Percentiles rank a stretch among this genome's conserved stretches.
phyloP scores from a whole-genome alignment of 2,113 vertebrate species.

The Crotalus helleri region DNA sequence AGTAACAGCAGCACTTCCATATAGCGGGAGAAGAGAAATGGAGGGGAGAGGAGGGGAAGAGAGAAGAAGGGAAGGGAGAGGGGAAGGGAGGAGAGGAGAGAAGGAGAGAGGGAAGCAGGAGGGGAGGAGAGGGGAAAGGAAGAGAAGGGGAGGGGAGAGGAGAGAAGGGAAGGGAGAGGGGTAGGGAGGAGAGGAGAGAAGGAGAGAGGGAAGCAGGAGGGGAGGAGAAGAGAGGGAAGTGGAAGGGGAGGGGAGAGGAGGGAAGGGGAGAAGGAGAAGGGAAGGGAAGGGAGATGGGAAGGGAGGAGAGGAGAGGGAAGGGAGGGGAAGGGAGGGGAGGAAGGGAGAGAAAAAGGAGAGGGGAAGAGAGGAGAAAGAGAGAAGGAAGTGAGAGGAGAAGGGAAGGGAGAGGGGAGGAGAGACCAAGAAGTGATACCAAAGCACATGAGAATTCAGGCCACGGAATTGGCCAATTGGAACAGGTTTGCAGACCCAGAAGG shows the following conservation, averaged over 20 bases:
- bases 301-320: rapidly evolving
- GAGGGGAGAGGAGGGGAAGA: too few species aligned
- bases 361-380: neutral
- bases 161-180: rapidly evolving
- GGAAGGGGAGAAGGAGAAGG: rapidly evolving
- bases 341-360: too few species aligned
- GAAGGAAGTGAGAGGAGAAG: rapidly evolving
- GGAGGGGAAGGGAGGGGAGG: rapidly evolving
- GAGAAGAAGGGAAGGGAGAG: rapidly evolving
- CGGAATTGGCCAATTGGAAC: too few species aligned
- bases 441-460: neutral
- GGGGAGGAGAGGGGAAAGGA: rapidly evolving
- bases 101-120: rapidly evolving
- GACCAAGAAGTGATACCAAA: neutral
- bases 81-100: rapidly evolving
- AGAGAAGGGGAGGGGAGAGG: rapidly evolving
- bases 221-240: rapidly evolving
- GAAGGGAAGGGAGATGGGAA: rapidly evolving
- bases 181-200: rapidly evolving
- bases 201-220: rapidly evolving
- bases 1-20: neutral
- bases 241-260: rapidly evolving
- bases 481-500: neutral
- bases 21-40: too few species aligned
- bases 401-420: too few species aligned